These are phyloP conservation scores for Sebastes reedi DNA, from an alignment of 2,797 vertebrate genomes.

Conservation along the genomic window DNA sequence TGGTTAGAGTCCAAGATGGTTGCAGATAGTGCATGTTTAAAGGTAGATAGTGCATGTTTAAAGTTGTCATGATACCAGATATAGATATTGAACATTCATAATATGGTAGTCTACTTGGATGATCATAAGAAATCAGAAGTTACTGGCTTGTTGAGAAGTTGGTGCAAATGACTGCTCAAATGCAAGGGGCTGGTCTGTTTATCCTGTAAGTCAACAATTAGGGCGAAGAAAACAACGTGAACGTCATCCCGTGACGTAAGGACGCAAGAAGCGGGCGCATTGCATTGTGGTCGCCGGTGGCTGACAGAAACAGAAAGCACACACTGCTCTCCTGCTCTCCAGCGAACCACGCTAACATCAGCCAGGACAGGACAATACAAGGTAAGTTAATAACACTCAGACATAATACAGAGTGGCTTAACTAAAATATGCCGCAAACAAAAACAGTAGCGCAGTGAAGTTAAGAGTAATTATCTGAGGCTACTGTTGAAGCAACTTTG, in stretches of 20 bases:
- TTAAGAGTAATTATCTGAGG: background rate
- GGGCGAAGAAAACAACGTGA: rapidly evolving
- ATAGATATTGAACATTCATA: no score
- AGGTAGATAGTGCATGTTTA: no score
- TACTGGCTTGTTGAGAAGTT: background rate
- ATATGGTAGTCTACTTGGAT: background rate
- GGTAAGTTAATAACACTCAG: background rate
- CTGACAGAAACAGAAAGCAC: slow-evolving; percentile 36
- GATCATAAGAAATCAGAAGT: background rate
- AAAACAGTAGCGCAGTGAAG: background rate
- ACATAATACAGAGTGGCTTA: rapidly evolving
- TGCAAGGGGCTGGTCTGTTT: background rate
- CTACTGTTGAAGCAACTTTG: background rate
- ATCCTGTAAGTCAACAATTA: background rate
- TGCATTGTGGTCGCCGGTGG: slow-evolving; percentile 65
- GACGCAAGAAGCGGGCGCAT: background rate
- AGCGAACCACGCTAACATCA: background rate
- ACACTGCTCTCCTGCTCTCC: background rate
- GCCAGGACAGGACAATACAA: background rate
- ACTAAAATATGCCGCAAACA: rapidly evolving
- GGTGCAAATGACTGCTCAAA: background rate
- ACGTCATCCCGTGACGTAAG: background rate
- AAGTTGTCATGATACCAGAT: no score
- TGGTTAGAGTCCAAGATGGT: no score
- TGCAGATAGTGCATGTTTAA: no score